These are phyloP conservation scores for Ctenosaura bakeri DNA, from an alignment of 2,797 vertebrate species.

Conservation along the genomic window DNA sequence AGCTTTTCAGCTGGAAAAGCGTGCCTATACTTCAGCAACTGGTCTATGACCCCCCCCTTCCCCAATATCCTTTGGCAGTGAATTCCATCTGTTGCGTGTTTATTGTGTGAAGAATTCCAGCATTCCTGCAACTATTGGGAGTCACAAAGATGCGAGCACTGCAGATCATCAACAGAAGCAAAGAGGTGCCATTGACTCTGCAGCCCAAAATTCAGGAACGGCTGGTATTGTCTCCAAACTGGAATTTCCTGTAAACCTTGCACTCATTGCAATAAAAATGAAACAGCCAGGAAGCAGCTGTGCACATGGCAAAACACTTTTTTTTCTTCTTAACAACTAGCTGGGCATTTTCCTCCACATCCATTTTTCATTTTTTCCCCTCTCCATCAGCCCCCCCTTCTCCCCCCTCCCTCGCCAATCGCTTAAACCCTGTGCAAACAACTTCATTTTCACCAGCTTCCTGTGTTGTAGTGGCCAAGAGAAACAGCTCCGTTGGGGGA, in stretches of 20 bases:
- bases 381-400: slow-evolving; percentile 53
- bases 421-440: slow-evolving; percentile 82
- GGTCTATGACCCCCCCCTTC: slow-evolving; percentile 24
- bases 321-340: slow-evolving; percentile 65
- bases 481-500: slow-evolving; percentile 69
- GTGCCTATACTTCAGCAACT: neutral
- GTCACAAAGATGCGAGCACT: neutral
- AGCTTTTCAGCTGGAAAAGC: neutral
- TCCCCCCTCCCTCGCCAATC: slow-evolving; percentile 57
- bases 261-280: slow-evolving; percentile 63
- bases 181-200: slow-evolving; percentile 39
- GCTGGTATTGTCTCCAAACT: slow-evolving; percentile 71
- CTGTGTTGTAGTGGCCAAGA: slow-evolving; percentile 78
- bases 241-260: slow-evolving; percentile 76
- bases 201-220: slow-evolving; percentile 32
- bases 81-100: neutral
- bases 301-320: slow-evolving; percentile 70
- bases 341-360: slow-evolving; percentile 74
- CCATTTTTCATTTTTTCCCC: slow-evolving; percentile 46
- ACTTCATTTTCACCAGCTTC: slow-evolving; percentile 80
- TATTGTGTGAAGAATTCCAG: neutral
- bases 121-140: neutral
- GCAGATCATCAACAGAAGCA: slow-evolving; percentile 32
- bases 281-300: slow-evolving; percentile 81
- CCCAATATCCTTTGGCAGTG: slow-evolving; percentile 11